phyloP scores from a whole-genome alignment of 2,888 invertebrate species.

The Ctenicera cuprea region DNA sequence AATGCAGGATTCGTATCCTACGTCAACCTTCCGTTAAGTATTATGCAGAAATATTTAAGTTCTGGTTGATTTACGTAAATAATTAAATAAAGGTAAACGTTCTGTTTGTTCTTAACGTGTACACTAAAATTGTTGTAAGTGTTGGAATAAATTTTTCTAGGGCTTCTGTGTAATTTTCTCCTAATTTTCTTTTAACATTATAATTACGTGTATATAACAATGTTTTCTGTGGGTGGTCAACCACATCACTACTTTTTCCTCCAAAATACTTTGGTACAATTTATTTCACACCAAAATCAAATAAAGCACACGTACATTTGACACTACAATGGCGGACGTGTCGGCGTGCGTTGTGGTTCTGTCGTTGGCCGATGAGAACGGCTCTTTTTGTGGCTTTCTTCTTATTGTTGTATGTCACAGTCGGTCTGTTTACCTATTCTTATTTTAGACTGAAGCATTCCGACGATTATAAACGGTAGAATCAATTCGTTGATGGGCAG shows the following conservation, averaged over 20 bases:
- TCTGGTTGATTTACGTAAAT: too few relatives aligned
- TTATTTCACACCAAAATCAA: conserved; percentile 54
- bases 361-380: conserved; percentile 48
- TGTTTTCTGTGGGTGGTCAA: conserved; percentile 46
- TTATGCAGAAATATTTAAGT: too few relatives aligned
- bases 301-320: conserved; percentile 54
- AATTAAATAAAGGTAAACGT: too few relatives aligned
- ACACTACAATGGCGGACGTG: conserved; percentile 54
- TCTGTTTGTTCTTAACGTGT: too few relatives aligned
- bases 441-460: conserved; percentile 42
- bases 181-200: not conserved
- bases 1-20: too few relatives aligned
- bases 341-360: conserved; percentile 45
- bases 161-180: too few relatives aligned
- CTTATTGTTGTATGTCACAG: conserved; percentile 53
- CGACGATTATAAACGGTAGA: conserved; percentile 54
- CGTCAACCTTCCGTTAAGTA: too few relatives aligned
- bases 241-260: conserved; percentile 37
- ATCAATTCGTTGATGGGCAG: conserved; percentile 47
- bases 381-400: conserved; percentile 50
- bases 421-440: conserved; percentile 55
- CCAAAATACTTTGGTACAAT: conserved; percentile 44
- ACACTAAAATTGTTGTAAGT: too few relatives aligned
- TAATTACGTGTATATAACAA: conserved; percentile 1
- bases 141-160: too few relatives aligned